These are phyloP conservation scores for Halocynthia aurantium DNA, from an alignment of 23 tunicate genomes.

Conservation along the genomic window DNA sequence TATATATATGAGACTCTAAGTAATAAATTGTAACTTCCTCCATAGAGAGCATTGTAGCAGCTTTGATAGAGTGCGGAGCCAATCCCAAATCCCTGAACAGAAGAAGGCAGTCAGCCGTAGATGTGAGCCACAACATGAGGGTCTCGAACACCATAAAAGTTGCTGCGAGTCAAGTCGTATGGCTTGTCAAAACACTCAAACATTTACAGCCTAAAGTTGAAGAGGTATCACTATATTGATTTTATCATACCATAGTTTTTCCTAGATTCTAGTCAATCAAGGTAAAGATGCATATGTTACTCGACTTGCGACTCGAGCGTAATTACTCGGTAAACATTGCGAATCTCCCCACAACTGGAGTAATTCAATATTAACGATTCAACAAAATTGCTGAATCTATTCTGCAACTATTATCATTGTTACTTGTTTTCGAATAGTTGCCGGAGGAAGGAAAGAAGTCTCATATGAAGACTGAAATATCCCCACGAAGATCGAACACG, in stretches of 20 bases:
- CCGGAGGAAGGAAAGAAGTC: background rate
- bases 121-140: constrained; percentile 37
- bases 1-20: background rate
- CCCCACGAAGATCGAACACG: background rate
- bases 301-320: too few relatives aligned
- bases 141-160: constrained; percentile 31
- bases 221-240: background rate
- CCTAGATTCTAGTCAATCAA: too few relatives aligned
- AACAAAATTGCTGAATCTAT: too few relatives aligned
- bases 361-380: too few relatives aligned
- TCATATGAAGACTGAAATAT: background rate
- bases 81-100: constrained; percentile 41
- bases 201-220: background rate
- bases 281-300: too few relatives aligned
- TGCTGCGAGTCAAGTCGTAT: constrained; percentile 16
- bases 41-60: constrained; percentile 54
- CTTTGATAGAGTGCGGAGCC: constrained; percentile 70
- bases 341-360: too few relatives aligned
- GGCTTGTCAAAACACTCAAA: constrained; percentile 30
- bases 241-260: background rate
- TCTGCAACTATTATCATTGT: too few relatives aligned
- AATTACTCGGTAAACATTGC: too few relatives aligned
- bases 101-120: constrained; percentile 39
- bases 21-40: background rate
- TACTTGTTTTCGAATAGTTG: background rate